Evolutionary conservation across 1,140 invertebrate species (phyloP), one percentile per base, ranked within the genome.

Genomic region (Aphis craccivora): DNA sequence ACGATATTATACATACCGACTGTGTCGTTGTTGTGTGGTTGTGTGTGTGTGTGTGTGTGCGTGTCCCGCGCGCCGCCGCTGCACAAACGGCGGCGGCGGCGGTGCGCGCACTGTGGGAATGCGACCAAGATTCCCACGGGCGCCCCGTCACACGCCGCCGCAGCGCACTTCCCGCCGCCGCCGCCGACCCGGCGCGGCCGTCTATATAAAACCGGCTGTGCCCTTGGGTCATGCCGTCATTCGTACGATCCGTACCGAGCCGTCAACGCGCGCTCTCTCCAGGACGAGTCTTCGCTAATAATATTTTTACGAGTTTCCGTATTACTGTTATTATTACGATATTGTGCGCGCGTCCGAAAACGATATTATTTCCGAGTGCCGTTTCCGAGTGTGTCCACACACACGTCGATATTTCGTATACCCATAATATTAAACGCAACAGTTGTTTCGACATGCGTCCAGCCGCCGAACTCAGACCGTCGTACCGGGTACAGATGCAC

Each of bases 81-180:
- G 23, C 43, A 20, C 90, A 30, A 76, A 43, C 89, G 89, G n/a
- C 89, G 89, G 9, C 20, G 67, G 43, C 89, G 89, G n/a, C 89
- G 89, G 9, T 30, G 67, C 45, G 81, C 81, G 84, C 48, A 93
- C 91, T 93, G 91, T 93, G 91, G 91, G 91, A 93, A 93, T 93
- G 91, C 91, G 81, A 86, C 48, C 91, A 55, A 93, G 81, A 93
- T 93, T 93, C 91, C 91, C 91, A 93, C 91, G 91, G 91, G 91
- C 91, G 91, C 76, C 45, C 88, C 88, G 88, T 60, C 91, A 48
- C 76, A 53, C 91, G 40, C 91, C 91, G 37, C 43, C 48, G 30
- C 90, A 76, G 40, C 55, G 14, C 90, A 35, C 90, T 30, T 76
- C 60, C 55, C 90, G 88, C 88, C 45, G 45, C 43, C 87, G 55